Evolutionary conservation across 2,797 vertebrate species (phyloP), one percentile per base, ranked within the genome.

Genomic region (Xerus rutilus): DNA sequence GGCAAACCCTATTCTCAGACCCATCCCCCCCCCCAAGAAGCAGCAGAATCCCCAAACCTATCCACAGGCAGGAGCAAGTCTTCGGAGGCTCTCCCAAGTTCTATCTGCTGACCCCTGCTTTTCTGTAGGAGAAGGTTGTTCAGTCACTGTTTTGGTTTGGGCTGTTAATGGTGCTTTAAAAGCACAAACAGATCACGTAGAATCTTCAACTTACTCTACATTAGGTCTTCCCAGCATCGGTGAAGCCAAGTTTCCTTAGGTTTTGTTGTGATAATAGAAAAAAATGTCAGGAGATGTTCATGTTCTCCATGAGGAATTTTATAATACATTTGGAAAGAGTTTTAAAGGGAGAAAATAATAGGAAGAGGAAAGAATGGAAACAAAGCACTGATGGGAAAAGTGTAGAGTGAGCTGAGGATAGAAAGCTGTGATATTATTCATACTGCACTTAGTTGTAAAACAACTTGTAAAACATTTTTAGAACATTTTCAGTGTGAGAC

Each of bases 401-500:
- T 65, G 9, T 23, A 69, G 11, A 14, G 7, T 77, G 30, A 91
- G 18, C 25, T 43, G 12, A 45, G 62, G 9, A 52, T 2, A 94
- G 70, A 92, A 81, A 74, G 59, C 45, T 67, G 65, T 90, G 28
- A 65, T 35, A 79, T 20, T 49, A 39, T 86, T 76, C 43, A 25
- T 8, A 47, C 25, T 65, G 59, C 32, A 11, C 47, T 73, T 62
- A n/a, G 45, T n/a, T 81, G 32, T 69, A 25, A 47, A 32, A 64
- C 5, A 81, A 39, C 45, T n/a, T 77, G 23, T 69, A 25, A 47
- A 32, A 64, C 9, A 81, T 47, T 32, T 81, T 32, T 91, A 73
- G 95, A 97, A 89, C 25, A 77, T 20, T 69, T 35, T 89, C 21
- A 59, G 54, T 62, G 25, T 67, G 49, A 85, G n/a, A 64, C 45